A percentile compares a stretch with the other conserved stretches of the same genome.
phyloP scores from a whole-genome alignment of 2,888 invertebrate genomes.

The Octonoba sinensis region DNA sequence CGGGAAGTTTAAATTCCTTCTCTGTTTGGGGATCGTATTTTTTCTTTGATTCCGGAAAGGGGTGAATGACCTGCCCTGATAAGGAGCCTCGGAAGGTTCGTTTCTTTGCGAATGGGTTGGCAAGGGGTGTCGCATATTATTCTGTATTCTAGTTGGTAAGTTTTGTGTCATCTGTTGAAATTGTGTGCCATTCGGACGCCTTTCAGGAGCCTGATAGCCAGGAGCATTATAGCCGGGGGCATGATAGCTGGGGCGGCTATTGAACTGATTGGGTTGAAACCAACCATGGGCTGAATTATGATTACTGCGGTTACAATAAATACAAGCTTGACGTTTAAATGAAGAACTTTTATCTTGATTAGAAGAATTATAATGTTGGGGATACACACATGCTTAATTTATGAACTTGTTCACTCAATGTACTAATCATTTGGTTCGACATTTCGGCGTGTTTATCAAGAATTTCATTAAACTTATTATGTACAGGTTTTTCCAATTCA shows the following conservation, averaged over 20 bases:
- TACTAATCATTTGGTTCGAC: neutral
- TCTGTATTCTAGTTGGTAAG: too few relatives aligned
- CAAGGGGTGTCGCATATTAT: neutral
- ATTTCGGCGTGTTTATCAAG: neutral
- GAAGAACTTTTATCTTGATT: too few relatives aligned
- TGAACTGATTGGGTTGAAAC: neutral
- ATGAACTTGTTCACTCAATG: neutral
- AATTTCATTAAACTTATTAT: too few relatives aligned
- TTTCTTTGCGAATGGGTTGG: neutral
- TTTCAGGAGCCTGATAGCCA: neutral
- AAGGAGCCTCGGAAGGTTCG: neutral
- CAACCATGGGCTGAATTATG: neutral
- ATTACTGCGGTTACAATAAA: neutral
- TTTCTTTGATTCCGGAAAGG: neutral
- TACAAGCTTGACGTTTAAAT: neutral
- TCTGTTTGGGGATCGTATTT: neutral
- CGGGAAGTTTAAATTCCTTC: neutral
- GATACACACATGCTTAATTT: neutral
- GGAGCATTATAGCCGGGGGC: too few relatives aligned
- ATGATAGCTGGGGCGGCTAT: too few relatives aligned
- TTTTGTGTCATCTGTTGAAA: too few relatives aligned
- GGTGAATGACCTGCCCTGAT: neutral
- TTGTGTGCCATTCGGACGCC: too few relatives aligned
- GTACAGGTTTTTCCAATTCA: too few relatives aligned
- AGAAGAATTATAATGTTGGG: too few relatives aligned